Base-by-base conservation (phyloP, 2,888 invertebrate genomes). In the Tethea ocularis region DNA sequence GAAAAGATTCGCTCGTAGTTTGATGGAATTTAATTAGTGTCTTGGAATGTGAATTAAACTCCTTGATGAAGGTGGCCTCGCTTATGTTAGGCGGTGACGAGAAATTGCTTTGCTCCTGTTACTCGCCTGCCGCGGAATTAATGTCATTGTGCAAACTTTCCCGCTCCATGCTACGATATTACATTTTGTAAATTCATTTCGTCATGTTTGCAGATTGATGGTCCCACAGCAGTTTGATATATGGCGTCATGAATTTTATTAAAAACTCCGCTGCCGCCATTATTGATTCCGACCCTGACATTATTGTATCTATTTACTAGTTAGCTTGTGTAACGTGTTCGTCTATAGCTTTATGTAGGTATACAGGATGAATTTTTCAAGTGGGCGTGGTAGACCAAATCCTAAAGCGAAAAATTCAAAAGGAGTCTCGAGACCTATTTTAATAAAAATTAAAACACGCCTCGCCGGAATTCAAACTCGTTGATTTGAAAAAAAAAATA, bases 1-100 rank as follows among this genome's bases (percentile, higher is more conserved):
- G 71, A 78, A 82, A 80, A 81, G 77, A 80, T 81, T 79, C 73
- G 70, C 75, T 69, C 75, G 67, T 72, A 77, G 75, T 77, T 76
- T 75, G 75, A 69, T 69, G 85, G 88, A 87, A 89, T 89, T 88
- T 89, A 87, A 89, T 89, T 88, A 88, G 75, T 82, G 80, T 69
- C 68, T 78, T 68, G 81, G 83, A 83, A 85, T 84, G 81, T 78
- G 80, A 83, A 85, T 86, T 84, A 84, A 83, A 78, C 82, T 82
- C 68, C 69, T 74, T 77, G 77, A 83, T 74, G 81, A 69, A 77
- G 75, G 76, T 73, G 63, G 71, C 67, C 68, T 54, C 72, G 75
- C 71, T 76, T 77, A 75, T 72, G 77, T 78, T 72, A 68, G 70
- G 61, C 68, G 69, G 72, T 76, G 79, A 75, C 72, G 73, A 74